Evolutionary conservation across 2,888 invertebrate genomes (phyloP), one percentile per base, ranked within the genome.

Genomic region (Agonum fuliginosum): DNA sequence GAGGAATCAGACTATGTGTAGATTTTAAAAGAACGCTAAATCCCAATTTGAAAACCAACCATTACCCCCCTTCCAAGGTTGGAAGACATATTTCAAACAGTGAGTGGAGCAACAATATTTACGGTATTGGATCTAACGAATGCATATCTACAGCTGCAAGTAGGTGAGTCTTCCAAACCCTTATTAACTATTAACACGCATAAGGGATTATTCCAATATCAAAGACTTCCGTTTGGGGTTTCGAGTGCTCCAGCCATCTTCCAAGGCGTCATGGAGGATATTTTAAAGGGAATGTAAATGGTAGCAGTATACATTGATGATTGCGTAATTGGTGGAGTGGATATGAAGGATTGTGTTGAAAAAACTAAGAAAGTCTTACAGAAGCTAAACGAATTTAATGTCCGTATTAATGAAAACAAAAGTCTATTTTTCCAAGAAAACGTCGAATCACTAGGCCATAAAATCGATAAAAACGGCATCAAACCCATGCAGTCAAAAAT

Each of bases 201-300:
- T n/a, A n/a, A n/a, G n/a, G n/a, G n/a, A n/a, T n/a, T n/a, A n/a
- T 62, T 30, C 4, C 77, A 81, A 51, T 81, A 81, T 24, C 79
- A 80, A 27, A 12, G 27, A 30, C 6, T 62, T 12, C 34, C 30
- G 2, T 62, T 62, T 30, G 62, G 62, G 1, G 10, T 62, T 27
- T 12, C 34, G 17, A n/a, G 3, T 10, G 65, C 72, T 4, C 72
- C 72, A 2, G 72, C 48, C 2, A 27, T 27, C 2, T 72, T 72
- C n/a, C 51, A 46, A 14, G 6, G 30, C 4, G 6, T 78, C 2
- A 37, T 81, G 0, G 80, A 81, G 20, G 80, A 22, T 24, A 17
- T 72, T 12, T 17, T 48, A 2, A 1, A 12, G 1, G 51, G 27
- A 0, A 24, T 72, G 0, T 1, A n/a, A 27, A 17, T 8, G 1